Evolutionary conservation across 2,888 invertebrate species (phyloP).

Genomic region (Campaea margaritaria): DNA sequence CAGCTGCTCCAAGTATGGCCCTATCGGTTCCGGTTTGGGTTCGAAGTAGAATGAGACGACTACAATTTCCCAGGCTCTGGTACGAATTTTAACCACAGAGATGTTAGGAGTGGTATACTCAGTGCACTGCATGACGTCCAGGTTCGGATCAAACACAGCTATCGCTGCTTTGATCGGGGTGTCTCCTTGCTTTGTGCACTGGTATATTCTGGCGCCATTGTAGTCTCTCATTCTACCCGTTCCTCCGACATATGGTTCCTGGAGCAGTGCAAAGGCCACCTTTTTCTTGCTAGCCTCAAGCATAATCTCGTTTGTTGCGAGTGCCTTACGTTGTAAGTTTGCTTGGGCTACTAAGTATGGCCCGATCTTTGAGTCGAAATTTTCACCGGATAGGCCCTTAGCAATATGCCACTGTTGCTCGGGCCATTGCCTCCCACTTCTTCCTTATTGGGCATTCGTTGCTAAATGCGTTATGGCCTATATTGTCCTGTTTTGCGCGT

Average conservation of each 20-base stretch:
- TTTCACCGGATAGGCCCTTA: not conserved
- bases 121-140: conserved; percentile 10
- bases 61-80: not conserved
- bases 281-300: not conserved
- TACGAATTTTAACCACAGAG: not conserved
- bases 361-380: no score
- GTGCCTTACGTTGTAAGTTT: conserved; percentile 1
- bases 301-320: conserved; percentile 4
- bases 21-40: not conserved
- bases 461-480: conserved; percentile 6
- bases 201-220: not conserved
- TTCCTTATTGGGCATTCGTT: not conserved
- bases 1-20: conserved; percentile 28
- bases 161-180: conserved; percentile 19
- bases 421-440: not conserved
- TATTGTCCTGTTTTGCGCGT: not conserved
- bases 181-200: not conserved
- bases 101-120: not conserved
- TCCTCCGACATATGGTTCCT: conserved; percentile 14
- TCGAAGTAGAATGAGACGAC: not conserved
- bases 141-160: conserved; percentile 3
- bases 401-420: not conserved
- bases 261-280: conserved; percentile 12
- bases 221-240: not conserved
- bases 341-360: conserved; percentile 3